These are phyloP conservation scores for Catamblyrhynchus diadema DNA, from an alignment of 2,797 vertebrate species.

Conservation along the genomic window DNA sequence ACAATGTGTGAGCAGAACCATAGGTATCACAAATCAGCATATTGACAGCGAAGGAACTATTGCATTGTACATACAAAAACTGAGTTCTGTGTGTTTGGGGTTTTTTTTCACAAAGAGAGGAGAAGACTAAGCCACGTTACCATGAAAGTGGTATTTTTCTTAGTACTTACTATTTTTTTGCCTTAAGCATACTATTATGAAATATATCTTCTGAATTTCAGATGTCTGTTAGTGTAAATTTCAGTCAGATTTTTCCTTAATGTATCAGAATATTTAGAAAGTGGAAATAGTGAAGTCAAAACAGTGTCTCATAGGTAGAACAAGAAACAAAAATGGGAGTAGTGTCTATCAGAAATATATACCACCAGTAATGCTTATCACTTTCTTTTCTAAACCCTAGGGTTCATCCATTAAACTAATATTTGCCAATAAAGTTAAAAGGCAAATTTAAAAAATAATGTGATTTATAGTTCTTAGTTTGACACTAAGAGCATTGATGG, in stretches of 20 bases:
- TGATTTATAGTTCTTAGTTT: background rate
- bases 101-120: constrained; percentile 26
- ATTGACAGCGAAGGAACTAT: background rate
- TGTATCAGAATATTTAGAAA: background rate
- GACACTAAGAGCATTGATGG: background rate
- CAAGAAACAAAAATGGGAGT: background rate
- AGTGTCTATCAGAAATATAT: background rate
- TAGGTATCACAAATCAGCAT: constrained; percentile 3
- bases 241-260: background rate
- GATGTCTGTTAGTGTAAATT: background rate
- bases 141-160: constrained; percentile 12
- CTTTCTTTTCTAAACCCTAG: background rate
- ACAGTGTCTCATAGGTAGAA: background rate
- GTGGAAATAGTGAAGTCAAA: background rate
- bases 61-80: background rate
- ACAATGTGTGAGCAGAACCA: constrained; percentile 47
- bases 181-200: background rate
- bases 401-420: background rate
- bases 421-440: background rate
- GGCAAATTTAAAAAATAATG: background rate
- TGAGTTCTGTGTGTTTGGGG: background rate
- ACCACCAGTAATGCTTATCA: background rate
- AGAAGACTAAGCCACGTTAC: background rate
- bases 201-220: background rate
- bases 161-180: constrained; percentile 25